Percentiles rank a stretch among this genome's conserved stretches.
These are phyloP conservation scores for Sycophila texana DNA, from an alignment of 2,888 invertebrate genomes.

Conservation along the genomic window DNA sequence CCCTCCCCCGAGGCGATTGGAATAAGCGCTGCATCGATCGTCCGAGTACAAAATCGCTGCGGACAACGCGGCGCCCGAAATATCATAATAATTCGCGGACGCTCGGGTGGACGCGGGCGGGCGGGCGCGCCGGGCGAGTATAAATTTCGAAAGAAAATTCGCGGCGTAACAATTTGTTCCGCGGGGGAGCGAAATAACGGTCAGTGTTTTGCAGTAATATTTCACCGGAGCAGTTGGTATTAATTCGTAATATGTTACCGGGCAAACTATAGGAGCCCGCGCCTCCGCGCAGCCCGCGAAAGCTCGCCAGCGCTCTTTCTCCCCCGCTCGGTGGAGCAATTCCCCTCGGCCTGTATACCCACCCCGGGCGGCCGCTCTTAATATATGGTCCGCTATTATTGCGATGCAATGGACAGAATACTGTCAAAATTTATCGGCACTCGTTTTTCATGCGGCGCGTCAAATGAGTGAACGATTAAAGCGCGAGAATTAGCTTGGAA, in stretches of 20 bases:
- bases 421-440: constrained; percentile 76
- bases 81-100: constrained; percentile 34
- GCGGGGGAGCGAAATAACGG: constrained; percentile 71
- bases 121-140: constrained; percentile 60
- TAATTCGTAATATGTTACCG: constrained; percentile 76
- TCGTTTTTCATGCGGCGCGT: constrained; percentile 74
- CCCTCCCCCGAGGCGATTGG: not conserved
- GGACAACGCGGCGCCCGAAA: constrained; percentile 12
- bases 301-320: constrained; percentile 52
- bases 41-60: constrained; percentile 2
- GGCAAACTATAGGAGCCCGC: constrained; percentile 72
- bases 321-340: constrained; percentile 43
- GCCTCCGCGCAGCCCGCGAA: constrained; percentile 54
- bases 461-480: constrained; percentile 75
- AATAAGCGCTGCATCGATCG: not conserved
- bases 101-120: not conserved
- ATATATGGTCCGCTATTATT: constrained; percentile 76
- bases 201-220: constrained; percentile 76
- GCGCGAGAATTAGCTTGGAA: constrained; percentile 72
- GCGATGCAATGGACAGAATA: constrained; percentile 76
- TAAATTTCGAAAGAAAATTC: constrained; percentile 69
- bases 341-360: constrained; percentile 60
- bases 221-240: constrained; percentile 76
- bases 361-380: constrained; percentile 66
- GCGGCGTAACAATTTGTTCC: constrained; percentile 67